A percentile compares a stretch with the other conserved stretches of the same genome.
Evolutionary conservation across 1,140 invertebrate genomes (phyloP).

Genomic region (Sarcophaga bullata): DNA sequence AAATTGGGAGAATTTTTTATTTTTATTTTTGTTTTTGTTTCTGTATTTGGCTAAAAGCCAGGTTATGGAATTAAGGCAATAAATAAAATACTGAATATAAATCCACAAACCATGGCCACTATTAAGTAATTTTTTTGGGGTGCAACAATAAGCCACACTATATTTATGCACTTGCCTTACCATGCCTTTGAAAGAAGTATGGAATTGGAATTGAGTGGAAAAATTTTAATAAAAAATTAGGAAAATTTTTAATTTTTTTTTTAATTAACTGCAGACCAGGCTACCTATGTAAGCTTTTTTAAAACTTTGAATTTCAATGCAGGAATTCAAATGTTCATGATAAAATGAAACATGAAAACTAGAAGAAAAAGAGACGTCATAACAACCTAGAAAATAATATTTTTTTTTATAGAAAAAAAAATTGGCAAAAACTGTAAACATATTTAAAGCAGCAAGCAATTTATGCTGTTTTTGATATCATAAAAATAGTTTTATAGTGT

Average conservation of each 20-base stretch:
- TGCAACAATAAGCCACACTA: too few species aligned
- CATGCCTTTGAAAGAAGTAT: too few species aligned
- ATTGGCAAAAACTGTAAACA: slow-evolving; percentile 8
- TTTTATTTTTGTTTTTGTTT: too few species aligned
- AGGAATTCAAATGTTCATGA: neutral
- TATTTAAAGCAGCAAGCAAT: neutral
- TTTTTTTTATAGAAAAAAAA: neutral
- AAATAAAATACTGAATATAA: neutral
- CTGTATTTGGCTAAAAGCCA: neutral
- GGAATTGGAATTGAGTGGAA: too few species aligned
- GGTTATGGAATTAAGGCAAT: slow-evolving; percentile 11
- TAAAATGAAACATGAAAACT: neutral
- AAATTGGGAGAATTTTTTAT: neutral
- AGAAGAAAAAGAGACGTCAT: neutral
- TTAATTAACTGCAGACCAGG: neutral
- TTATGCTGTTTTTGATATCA: neutral
- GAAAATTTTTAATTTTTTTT: too few species aligned
- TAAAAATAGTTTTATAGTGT: slow-evolving; percentile 32
- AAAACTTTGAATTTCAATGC: neutral
- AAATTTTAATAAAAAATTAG: too few species aligned
- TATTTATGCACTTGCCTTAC: too few species aligned
- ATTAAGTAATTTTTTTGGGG: too few species aligned
- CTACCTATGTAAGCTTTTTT: neutral
- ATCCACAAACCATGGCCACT: neutral
- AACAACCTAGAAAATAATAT: too few species aligned